These are phyloP conservation scores for Aphodius granarius DNA, from an alignment of 2,888 invertebrate genomes.

Conservation along the genomic window DNA sequence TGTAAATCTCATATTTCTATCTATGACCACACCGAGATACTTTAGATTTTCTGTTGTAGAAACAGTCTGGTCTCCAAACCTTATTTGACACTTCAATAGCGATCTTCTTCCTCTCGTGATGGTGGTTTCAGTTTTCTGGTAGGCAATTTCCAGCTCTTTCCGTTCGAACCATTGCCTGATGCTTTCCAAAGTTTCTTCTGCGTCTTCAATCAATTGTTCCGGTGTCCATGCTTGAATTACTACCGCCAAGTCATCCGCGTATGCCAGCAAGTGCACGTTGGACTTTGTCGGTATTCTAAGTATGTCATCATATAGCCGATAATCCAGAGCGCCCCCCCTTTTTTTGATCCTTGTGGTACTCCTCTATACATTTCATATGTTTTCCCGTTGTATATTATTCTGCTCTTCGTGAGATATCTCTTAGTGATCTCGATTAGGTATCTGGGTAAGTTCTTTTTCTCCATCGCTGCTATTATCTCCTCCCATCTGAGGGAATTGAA, in stretches of 20 bases:
- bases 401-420: not conserved
- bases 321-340: not conserved
- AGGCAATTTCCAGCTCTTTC: not conserved
- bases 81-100: not conserved
- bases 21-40: not conserved
- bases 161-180: not conserved
- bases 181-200: not conserved
- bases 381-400: not conserved
- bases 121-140: not conserved
- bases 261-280: not conserved
- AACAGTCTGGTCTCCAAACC: not conserved
- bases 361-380: not conserved
- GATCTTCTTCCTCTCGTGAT: not conserved
- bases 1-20: not conserved
- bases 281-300: not conserved
- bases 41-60: not conserved
- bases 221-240: not conserved
- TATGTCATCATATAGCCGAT: not conserved
- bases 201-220: not conserved
- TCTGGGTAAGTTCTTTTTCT: not conserved
- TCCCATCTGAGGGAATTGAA: conserved; percentile 2
- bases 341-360: conserved; percentile 7
- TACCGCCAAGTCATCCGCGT: conserved; percentile 16
- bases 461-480: not conserved
- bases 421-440: not conserved